Base-by-base conservation (phyloP, 2,888 invertebrate species). In the Pyrochroa serraticornis region DNA sequence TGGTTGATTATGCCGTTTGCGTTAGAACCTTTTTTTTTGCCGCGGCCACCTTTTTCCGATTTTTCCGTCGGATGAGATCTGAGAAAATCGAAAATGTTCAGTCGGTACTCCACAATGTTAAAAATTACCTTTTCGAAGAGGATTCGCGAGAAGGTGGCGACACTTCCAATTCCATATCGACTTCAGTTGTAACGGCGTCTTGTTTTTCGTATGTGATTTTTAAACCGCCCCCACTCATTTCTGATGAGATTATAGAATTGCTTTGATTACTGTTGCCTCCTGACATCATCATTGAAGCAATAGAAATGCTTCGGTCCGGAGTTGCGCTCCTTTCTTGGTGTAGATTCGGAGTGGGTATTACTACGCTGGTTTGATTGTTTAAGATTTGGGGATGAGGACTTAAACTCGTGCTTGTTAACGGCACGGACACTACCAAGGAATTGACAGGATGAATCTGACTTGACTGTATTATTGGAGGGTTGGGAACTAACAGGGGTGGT, bases 361-460 rank as follows among this genome's bases (percentile, higher is more conserved):
- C 63, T 9, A 70, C 67, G 45, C 64, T 71, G 1, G 69, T 68
- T 51, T 71, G 72, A 54, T 73, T 75, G 72, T 74, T 73, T 68
- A 75, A 51, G 69, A 76, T 74, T 67, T 79, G 60, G 37, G 70
- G 63, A 62, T 71, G 72, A 3, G 78, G 78, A 64, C 76, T 79
- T 42, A 82, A 66, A 45, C 79, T 79, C 10, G 81, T 80, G 46
- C 79, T 82, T 9, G 83, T 82, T 61, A 87, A 75, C 60, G 87
- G 87, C 63, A 87, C 86, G 14, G 87, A 87, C 12, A 87, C 87
- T 46, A 85, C 86, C 64, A 87, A 68, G 8, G 82, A 76, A 33
- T 70, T 68, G n/a, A 69, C 70, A 64, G 61, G 66, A 45, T 54
- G 58, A 44, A 64, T 35, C 33, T 36, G 10, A 8, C 8, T 14